These are phyloP conservation scores for Zaprionus obscuricornis DNA, from an alignment of 2,888 invertebrate genomes.

Conservation along the genomic window DNA sequence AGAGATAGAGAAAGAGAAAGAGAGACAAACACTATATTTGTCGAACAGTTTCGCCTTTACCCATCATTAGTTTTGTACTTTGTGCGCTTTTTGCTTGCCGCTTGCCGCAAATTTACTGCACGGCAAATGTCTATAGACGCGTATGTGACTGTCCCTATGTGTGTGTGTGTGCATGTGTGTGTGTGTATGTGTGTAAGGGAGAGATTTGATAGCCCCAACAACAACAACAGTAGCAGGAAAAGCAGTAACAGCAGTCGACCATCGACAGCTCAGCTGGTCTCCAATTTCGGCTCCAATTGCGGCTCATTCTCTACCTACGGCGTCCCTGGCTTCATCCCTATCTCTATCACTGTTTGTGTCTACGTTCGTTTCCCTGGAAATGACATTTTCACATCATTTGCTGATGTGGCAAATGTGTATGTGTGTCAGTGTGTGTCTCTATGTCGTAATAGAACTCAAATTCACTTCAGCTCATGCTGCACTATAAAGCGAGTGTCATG, in stretches of 20 bases:
- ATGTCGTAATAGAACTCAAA: conserved; percentile 41
- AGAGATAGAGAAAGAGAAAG: too few species aligned
- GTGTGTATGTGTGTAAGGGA: conserved; percentile 17
- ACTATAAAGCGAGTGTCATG: conserved; percentile 32
- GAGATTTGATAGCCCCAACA: conserved; percentile 51
- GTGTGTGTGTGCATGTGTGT: neutral
- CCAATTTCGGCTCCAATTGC: conserved; percentile 56
- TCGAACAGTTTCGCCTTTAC: conserved; percentile 43
- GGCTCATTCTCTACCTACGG: conserved; percentile 20
- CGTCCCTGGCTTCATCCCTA: conserved; percentile 4
- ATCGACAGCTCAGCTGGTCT: conserved; percentile 50
- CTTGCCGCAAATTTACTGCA: conserved; percentile 68
- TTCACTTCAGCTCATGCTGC: conserved; percentile 46
- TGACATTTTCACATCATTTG: conserved; percentile 79
- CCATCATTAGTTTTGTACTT: conserved; percentile 70
- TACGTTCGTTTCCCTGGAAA: conserved; percentile 56
- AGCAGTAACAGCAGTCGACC: conserved; percentile 49
- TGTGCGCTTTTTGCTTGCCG: conserved; percentile 63
- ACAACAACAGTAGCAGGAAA: too few species aligned
- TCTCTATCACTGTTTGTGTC: neutral
- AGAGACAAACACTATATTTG: neutral
- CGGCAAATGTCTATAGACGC: conserved; percentile 7
- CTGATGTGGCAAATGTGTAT: conserved; percentile 75
- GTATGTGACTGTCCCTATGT: conserved; percentile 1
- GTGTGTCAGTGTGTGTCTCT: conserved; percentile 5